These are phyloP conservation scores for Rhadina sibilatrix DNA, from an alignment of 2,113 vertebrate genomes.

Conservation along the genomic window DNA sequence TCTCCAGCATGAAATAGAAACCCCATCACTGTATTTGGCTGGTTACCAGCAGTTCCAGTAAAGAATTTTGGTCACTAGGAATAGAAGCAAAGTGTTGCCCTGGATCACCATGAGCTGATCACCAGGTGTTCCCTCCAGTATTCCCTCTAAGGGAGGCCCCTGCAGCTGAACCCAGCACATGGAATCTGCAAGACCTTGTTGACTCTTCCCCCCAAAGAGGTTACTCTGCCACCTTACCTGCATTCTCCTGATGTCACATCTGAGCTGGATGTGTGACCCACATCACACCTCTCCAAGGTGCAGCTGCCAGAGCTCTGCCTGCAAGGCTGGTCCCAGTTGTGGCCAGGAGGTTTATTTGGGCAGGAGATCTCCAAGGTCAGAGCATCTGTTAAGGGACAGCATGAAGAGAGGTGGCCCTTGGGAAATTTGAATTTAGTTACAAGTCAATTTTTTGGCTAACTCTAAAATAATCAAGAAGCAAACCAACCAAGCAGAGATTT, in stretches of 20 bases:
- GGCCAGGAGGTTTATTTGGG: not conserved
- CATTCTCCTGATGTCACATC: not conserved
- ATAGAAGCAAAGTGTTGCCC: not conserved
- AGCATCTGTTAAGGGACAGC: conserved; percentile 61
- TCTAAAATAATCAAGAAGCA: not conserved
- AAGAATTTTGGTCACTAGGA: not conserved
- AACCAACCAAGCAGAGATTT: not conserved
- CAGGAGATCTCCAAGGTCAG: conserved; percentile 53
- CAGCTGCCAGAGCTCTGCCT: not conserved
- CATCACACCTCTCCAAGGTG: not conserved
- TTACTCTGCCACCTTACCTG: conserved; percentile 26
- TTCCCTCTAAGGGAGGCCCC: not conserved
- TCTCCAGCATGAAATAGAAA: not conserved
- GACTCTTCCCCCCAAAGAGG: not conserved
- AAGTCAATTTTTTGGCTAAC: not conserved
- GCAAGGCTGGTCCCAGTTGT: not conserved
- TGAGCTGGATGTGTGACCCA: not conserved
- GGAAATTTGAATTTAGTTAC: not conserved
- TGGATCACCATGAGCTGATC: not conserved
- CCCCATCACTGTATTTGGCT: not conserved
- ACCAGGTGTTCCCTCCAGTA: too few relatives aligned
- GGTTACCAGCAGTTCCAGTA: not conserved
- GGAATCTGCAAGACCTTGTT: not conserved
- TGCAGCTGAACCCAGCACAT: not conserved
- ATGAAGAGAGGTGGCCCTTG: rapidly evolving